phyloP scores from a whole-genome alignment of 2,113 vertebrate genomes.

The Chiloscyllium plagiosum region DNA sequence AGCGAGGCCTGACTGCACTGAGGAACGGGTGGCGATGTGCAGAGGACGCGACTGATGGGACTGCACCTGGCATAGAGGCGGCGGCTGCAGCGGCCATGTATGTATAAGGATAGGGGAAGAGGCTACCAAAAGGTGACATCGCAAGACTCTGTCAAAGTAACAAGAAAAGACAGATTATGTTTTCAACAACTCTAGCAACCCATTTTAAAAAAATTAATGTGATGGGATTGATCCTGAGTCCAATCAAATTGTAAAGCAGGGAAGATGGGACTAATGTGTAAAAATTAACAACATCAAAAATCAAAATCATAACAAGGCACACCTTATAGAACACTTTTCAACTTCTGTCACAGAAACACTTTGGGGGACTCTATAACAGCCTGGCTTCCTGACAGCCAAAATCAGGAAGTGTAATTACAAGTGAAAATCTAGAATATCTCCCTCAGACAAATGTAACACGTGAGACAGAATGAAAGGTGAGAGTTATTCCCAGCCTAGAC shows the following conservation, averaged over 20 bases:
- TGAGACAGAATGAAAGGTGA: background rate
- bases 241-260: background rate
- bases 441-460: background rate
- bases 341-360: no score
- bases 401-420: background rate
- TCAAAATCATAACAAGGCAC: background rate
- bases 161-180: background rate
- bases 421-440: background rate
- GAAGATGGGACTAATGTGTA: background rate
- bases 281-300: background rate
- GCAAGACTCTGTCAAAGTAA: constrained; percentile 72
- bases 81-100: constrained; percentile 90
- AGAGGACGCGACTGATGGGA: constrained; percentile 60
- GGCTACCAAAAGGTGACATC: constrained; percentile 88
- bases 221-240: background rate
- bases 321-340: background rate
- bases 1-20: constrained; percentile 79
- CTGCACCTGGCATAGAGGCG: constrained; percentile 68
- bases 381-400: background rate
- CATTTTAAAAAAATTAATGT: no score
- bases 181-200: background rate
- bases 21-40: constrained; percentile 88
- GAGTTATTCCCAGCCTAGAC: background rate
- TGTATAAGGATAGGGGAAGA: constrained; percentile 93
- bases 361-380: background rate